A percentile compares a stretch with the other conserved stretches of the same genome.
Evolutionary conservation across 2,797 vertebrate genomes (phyloP).

Genomic region (Scomberomorus guttatus): DNA sequence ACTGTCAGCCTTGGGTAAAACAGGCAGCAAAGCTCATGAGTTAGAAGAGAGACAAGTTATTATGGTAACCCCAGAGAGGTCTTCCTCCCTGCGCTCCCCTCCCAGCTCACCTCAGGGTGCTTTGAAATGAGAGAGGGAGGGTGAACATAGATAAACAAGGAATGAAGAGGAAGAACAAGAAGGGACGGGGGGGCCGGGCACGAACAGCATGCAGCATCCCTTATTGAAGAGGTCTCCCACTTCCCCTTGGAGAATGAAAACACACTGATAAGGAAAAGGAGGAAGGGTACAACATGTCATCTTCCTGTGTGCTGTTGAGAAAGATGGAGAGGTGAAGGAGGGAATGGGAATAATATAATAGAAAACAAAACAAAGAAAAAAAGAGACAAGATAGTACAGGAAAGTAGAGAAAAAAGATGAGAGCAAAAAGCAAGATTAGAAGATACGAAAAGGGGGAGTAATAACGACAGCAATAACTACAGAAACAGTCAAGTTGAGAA

Average conservation of each 20-base stretch:
- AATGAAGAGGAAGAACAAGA: constrained; percentile 58
- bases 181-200: constrained; percentile 7
- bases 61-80: constrained; percentile 77
- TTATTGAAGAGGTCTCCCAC: constrained; percentile 57
- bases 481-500: neutral
- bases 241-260: constrained; percentile 71
- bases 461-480: neutral
- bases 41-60: constrained; percentile 65
- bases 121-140: constrained; percentile 80
- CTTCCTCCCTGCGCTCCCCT: constrained; percentile 64
- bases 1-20: constrained; percentile 50
- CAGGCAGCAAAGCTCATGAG: constrained; percentile 53
- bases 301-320: constrained; percentile 53
- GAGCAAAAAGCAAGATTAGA: neutral
- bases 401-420: neutral
- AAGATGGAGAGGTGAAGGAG: neutral
- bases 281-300: constrained; percentile 7
- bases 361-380: neutral
- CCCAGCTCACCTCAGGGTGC: constrained; percentile 64
- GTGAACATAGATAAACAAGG: constrained; percentile 75
- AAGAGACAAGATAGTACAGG: neutral
- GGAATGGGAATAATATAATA: neutral
- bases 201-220: constrained; percentile 65
- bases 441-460: neutral
- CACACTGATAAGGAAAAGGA: constrained; percentile 63